phyloP scores from a whole-genome alignment of 2,888 invertebrate species.

The Sarcophaga rosellei region DNA sequence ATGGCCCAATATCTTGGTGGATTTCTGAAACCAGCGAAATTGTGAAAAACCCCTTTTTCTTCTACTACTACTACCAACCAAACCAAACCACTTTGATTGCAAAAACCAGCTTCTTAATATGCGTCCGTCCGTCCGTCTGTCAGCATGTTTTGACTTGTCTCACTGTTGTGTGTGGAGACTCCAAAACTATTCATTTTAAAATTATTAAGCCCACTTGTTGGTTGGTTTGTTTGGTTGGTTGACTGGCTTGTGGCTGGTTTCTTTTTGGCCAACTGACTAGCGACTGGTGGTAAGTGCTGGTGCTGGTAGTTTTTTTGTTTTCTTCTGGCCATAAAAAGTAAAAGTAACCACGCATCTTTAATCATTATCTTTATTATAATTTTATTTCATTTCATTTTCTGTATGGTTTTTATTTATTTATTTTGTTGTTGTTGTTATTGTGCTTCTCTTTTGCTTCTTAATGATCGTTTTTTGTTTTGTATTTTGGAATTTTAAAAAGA shows the following conservation, averaged over 20 bases:
- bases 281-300: neutral
- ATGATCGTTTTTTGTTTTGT: conserved; percentile 29
- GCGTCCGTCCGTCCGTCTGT: neutral
- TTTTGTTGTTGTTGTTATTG: neutral
- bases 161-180: neutral
- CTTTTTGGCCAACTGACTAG: neutral
- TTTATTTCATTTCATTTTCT: neutral
- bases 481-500: conserved; percentile 59
- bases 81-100: neutral
- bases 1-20: conserved; percentile 54
- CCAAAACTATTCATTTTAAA: conserved; percentile 24
- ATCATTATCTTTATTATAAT: neutral
- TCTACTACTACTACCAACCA: neutral
- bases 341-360: conserved; percentile 71
- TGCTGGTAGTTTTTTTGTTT: conserved; percentile 39
- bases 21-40: conserved; percentile 27
- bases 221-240: conserved; percentile 23
- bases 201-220: conserved; percentile 40
- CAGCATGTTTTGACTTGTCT: neutral
- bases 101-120: conserved; percentile 34
- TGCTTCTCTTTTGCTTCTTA: conserved; percentile 16
- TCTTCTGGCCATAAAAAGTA: conserved; percentile 66
- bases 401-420: conserved; percentile 12
- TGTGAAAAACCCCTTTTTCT: conserved; percentile 19
- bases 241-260: conserved; percentile 14